Percentiles rank a stretch among this genome's conserved stretches.
Evolutionary conservation across 2,113 vertebrate species (phyloP).

Genomic region (Petrocephalus zakoni): DNA sequence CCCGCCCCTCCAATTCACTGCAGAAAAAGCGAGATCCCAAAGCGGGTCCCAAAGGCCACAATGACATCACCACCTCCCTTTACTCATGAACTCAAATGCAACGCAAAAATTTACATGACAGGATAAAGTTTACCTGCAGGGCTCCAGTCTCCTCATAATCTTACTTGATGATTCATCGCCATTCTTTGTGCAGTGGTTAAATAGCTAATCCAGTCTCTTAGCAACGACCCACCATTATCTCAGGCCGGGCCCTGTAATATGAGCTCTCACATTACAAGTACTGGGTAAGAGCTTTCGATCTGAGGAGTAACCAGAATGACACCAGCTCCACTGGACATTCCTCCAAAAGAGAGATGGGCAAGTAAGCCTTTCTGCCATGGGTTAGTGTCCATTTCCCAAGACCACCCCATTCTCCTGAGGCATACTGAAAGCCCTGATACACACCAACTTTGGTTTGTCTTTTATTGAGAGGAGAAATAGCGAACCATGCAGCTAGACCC

Average conservation of each 20-base stretch:
- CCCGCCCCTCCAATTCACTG: no score
- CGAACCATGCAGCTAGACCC: neutral
- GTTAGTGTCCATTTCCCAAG: neutral
- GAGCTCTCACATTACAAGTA: neutral
- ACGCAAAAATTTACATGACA: neutral
- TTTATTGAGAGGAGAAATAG: neutral
- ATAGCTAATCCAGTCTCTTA: neutral
- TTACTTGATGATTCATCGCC: neutral
- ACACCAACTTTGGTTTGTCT: neutral
- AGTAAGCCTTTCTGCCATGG: neutral
- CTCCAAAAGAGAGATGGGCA: neutral
- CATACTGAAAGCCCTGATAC: neutral
- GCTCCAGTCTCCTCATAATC: neutral
- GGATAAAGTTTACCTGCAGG: neutral
- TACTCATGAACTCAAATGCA: neutral
- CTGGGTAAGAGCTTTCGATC: constrained; percentile 9
- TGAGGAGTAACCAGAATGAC: neutral
- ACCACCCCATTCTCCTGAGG: neutral
- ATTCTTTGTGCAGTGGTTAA: neutral
- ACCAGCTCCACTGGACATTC: neutral
- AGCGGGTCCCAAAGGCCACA: neutral
- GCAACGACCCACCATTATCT: neutral
- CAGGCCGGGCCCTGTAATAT: neutral
- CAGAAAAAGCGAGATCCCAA: neutral
- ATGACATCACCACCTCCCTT: neutral